Evolutionary conservation across 2,113 vertebrate genomes (phyloP).

Genomic region (Dipodomys spectabilis): DNA sequence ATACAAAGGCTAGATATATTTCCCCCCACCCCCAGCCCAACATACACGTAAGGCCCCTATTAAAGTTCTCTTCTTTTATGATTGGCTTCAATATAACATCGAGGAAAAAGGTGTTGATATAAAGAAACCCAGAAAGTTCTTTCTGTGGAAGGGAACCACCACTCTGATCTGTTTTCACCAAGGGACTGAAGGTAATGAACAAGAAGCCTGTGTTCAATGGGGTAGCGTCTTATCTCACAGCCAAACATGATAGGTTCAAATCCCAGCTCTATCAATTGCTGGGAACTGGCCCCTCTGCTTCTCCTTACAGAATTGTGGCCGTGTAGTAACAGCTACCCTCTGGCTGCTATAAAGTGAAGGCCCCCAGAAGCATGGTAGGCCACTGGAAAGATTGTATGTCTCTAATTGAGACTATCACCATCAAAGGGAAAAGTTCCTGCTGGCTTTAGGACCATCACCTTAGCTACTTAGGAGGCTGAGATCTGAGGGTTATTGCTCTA

Average conservation of each 20-base stretch:
- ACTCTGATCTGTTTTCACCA: neutral
- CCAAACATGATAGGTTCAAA: neutral
- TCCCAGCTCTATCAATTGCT: neutral
- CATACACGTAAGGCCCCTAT: rapidly evolving
- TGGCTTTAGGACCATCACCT: too few species aligned
- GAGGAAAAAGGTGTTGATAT: neutral
- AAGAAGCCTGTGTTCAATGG: rapidly evolving
- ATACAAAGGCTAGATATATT: too few species aligned
- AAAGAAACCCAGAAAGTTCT: rapidly evolving
- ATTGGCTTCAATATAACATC: rapidly evolving
- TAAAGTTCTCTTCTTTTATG: neutral
- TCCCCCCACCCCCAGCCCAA: neutral
- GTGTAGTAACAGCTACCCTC: rapidly evolving
- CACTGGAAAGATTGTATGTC: rapidly evolving
- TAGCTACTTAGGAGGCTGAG: too few species aligned
- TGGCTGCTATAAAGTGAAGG: neutral
- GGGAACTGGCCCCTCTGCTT: neutral
- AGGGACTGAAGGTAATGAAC: rapidly evolving
- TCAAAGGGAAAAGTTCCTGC: too few species aligned
- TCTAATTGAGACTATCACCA: too few species aligned
- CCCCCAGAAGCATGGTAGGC: rapidly evolving
- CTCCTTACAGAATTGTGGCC: rapidly evolving
- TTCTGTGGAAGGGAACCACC: neutral
- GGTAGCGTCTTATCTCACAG: neutral
- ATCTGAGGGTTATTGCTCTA: too few species aligned